Percentiles rank a stretch among this genome's conserved stretches.
Evolutionary conservation across 2,888 invertebrate species (phyloP).

Genomic region (Drosophila gaucha): DNA sequence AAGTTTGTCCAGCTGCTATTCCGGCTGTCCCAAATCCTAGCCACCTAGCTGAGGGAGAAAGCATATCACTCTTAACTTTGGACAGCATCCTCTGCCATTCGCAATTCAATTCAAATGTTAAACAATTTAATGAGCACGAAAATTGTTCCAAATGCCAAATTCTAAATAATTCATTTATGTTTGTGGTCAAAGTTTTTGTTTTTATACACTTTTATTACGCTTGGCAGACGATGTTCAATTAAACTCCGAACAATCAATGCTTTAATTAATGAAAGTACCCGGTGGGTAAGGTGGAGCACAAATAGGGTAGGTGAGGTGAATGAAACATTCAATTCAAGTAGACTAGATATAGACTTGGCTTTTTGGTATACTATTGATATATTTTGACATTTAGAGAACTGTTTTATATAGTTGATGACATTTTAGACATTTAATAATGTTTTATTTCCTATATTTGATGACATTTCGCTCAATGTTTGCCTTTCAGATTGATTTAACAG

Average conservation of each 20-base stretch:
- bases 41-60: background rate
- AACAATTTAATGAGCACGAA: slow-evolving; percentile 63
- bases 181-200: slow-evolving; percentile 33
- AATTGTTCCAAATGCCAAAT: slow-evolving; percentile 19
- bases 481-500: too few species aligned
- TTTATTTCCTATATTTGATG: too few species aligned
- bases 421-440: too few species aligned
- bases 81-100: slow-evolving; percentile 8
- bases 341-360: too few species aligned
- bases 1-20: slow-evolving; percentile 41
- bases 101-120: slow-evolving; percentile 34
- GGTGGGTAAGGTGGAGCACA: background rate
- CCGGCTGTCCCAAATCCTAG: slow-evolving; percentile 8
- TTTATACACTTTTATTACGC: slow-evolving; percentile 24
- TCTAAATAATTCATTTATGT: slow-evolving; percentile 44
- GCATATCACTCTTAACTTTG: slow-evolving; percentile 10
- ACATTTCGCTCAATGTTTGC: too few species aligned
- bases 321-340: too few species aligned
- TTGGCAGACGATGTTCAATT: slow-evolving; percentile 14
- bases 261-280: slow-evolving; percentile 20
- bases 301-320: background rate
- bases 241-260: slow-evolving; percentile 26
- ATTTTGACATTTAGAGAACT: too few species aligned
- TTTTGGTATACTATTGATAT: too few species aligned
- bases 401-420: too few species aligned